These are phyloP conservation scores for Drosophila sucinea DNA, from an alignment of 1,140 invertebrate genomes.

Conservation along the genomic window DNA sequence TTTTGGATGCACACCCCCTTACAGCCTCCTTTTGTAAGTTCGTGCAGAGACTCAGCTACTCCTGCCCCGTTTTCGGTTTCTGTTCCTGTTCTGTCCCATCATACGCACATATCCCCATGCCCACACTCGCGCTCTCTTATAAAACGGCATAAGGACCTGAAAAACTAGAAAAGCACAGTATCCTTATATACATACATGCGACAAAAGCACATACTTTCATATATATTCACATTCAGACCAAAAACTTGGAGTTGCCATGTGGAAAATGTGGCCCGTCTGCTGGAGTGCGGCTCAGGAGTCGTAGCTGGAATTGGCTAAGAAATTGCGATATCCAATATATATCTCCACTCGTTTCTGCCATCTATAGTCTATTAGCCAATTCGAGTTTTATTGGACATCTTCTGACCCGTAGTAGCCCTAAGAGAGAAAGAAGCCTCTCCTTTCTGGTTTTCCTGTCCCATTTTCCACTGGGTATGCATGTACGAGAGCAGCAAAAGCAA, in stretches of 20 bases:
- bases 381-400: not conserved
- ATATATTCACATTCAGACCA: constrained; percentile 36
- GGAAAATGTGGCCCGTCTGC: constrained; percentile 26
- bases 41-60: not conserved
- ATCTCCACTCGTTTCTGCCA: not conserved
- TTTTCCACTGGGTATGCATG: constrained; percentile 43
- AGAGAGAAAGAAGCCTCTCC: not conserved
- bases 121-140: constrained; percentile 7
- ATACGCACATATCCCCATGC: not conserved
- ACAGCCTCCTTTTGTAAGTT: not conserved
- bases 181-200: constrained; percentile 34
- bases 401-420: not conserved
- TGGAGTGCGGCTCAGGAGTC: no score
- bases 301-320: no score
- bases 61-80: no score
- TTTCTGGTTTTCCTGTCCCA: not conserved
- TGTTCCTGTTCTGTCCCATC: not conserved
- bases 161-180: constrained; percentile 30
- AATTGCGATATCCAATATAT: not conserved
- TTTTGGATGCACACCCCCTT: not conserved
- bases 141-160: constrained; percentile 33
- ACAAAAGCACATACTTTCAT: constrained; percentile 37
- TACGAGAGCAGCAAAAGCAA: constrained; percentile 25
- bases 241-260: constrained; percentile 21
- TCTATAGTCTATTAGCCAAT: not conserved